Percentiles rank a stretch among this genome's conserved stretches.
These are phyloP conservation scores for Microtus montanus DNA, from an alignment of 2,113 vertebrate species.

Conservation along the genomic window DNA sequence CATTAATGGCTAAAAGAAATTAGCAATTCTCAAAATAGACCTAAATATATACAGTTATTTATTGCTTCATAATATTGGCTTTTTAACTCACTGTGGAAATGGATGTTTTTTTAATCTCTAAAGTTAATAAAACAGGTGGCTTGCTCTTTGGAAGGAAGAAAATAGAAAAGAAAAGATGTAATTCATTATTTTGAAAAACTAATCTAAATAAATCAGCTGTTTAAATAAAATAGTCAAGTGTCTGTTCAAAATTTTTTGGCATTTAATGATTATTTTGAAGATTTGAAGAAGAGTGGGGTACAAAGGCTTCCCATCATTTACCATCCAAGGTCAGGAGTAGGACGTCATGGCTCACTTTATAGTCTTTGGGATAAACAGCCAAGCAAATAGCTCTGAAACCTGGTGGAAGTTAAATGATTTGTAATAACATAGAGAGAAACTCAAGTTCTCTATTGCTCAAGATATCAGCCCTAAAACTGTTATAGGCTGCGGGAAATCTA, in stretches of 20 bases:
- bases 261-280: background rate
- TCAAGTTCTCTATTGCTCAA: background rate
- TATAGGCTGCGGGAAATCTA: background rate
- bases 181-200: background rate
- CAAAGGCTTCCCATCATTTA: background rate
- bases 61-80: background rate
- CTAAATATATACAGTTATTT: background rate
- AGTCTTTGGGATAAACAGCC: background rate
- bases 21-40: background rate
- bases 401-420: background rate
- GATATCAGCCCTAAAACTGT: background rate
- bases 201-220: background rate
- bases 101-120: background rate
- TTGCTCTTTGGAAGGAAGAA: background rate
- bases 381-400: background rate
- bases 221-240: background rate
- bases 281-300: background rate
- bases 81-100: background rate
- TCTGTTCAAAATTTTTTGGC: background rate
- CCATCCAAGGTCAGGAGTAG: background rate
- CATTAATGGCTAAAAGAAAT: constrained; percentile 3
- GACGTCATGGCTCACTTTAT: background rate
- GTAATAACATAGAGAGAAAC: background rate
- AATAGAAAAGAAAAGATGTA: background rate
- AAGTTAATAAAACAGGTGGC: background rate